A percentile compares a stretch with the other conserved stretches of the same genome.
These are phyloP conservation scores for Solea solea DNA, from an alignment of 2,113 vertebrate genomes.

Conservation along the genomic window DNA sequence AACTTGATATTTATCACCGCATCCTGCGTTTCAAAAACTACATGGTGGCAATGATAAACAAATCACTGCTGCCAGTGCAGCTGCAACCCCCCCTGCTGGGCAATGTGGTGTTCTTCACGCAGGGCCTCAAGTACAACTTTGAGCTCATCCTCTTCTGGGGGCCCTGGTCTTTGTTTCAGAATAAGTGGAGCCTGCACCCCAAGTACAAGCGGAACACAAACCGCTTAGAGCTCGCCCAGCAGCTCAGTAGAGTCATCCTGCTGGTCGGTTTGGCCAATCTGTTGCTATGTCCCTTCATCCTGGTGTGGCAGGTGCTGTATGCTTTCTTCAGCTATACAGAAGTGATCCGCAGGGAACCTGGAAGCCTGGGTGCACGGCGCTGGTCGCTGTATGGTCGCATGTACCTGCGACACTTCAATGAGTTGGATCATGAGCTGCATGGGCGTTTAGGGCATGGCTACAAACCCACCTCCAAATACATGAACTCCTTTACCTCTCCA, in stretches of 20 bases:
- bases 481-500: conserved; percentile 98
- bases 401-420: conserved; percentile 97
- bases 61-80: conserved; percentile 93
- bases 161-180: conserved; percentile 95
- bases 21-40: conserved; percentile 99
- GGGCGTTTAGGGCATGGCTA: conserved; percentile 94
- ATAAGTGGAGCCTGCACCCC: conserved; percentile 95
- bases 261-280: conserved; percentile 98
- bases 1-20: conserved; percentile 96
- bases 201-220: conserved; percentile 94
- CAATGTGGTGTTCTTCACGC: conserved; percentile 92
- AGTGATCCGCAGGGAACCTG: conserved; percentile 94
- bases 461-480: conserved; percentile 98
- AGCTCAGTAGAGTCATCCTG: conserved; percentile 92
- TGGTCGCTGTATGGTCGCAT: conserved; percentile 96
- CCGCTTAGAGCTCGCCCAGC: conserved; percentile 93
- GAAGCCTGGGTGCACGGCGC: conserved; percentile 94
- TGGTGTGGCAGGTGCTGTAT: conserved; percentile 98
- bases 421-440: conserved; percentile 94
- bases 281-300: conserved; percentile 94
- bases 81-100: conserved; percentile 91
- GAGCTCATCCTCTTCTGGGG: conserved; percentile 99
- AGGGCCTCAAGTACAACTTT: conserved; percentile 98
- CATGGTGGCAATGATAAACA: conserved; percentile 99
- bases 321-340: conserved; percentile 99